These are phyloP conservation scores for Ctenicera cuprea DNA, from an alignment of 2,888 invertebrate genomes.

Conservation along the genomic window DNA sequence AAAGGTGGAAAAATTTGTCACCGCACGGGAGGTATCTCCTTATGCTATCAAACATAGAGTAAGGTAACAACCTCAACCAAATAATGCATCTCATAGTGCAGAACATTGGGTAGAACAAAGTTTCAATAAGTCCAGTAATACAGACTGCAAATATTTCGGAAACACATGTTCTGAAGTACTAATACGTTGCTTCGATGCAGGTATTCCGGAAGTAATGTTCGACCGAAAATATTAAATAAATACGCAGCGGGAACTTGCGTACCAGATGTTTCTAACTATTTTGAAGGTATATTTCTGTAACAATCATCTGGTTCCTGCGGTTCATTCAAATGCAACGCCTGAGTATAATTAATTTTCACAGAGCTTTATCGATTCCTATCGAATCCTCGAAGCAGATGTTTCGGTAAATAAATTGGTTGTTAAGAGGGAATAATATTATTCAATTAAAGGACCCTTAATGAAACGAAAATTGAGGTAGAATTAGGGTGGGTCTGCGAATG, in stretches of 20 bases:
- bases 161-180: slow-evolving; percentile 17
- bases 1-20: too few relatives aligned
- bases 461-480: slow-evolving; percentile 34
- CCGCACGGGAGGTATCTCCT: too few relatives aligned
- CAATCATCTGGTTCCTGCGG: slow-evolving; percentile 12
- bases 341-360: slow-evolving; percentile 25
- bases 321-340: slow-evolving; percentile 21
- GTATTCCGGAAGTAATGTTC: slow-evolving; percentile 9
- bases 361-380: slow-evolving; percentile 29
- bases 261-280: slow-evolving; percentile 23
- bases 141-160: slow-evolving; percentile 19
- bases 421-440: slow-evolving; percentile 42
- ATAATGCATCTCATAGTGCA: background rate
- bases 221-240: slow-evolving; percentile 27
- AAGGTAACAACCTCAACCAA: too few relatives aligned
- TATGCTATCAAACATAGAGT: too few relatives aligned
- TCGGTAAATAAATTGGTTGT: slow-evolving; percentile 36
- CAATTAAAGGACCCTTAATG: slow-evolving; percentile 33
- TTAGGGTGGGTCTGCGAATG: slow-evolving; percentile 16
- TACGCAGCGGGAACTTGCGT: background rate
- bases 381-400: slow-evolving; percentile 30
- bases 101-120: background rate
- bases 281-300: background rate
- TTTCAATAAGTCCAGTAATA: background rate
- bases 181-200: slow-evolving; percentile 17